These are phyloP conservation scores for Bucco capensis DNA, from an alignment of 2,113 vertebrate species.

Conservation along the genomic window DNA sequence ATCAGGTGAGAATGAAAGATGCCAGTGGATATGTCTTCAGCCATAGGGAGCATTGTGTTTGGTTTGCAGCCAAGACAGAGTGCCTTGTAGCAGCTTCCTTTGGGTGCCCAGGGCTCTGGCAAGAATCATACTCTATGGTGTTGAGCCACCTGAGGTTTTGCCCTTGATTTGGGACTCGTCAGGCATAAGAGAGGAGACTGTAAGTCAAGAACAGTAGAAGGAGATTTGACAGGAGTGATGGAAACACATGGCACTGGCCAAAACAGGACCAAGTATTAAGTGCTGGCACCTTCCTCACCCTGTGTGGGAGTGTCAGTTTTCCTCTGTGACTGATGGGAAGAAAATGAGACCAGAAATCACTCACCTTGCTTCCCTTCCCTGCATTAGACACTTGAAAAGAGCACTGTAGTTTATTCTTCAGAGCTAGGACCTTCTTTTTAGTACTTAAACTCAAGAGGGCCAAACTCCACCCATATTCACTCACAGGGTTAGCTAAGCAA, in stretches of 20 bases:
- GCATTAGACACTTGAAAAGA: background rate
- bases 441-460: background rate
- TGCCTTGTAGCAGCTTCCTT: background rate
- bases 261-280: background rate
- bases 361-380: background rate
- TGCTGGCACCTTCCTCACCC: background rate
- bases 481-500: background rate
- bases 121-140: background rate
- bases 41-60: background rate
- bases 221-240: background rate
- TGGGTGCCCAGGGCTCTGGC: accelerated
- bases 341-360: background rate
- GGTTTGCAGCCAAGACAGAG: accelerated
- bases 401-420: background rate
- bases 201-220: background rate
- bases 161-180: background rate
- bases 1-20: background rate
- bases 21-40: background rate
- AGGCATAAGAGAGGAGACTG: background rate
- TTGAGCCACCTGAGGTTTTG: background rate
- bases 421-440: background rate
- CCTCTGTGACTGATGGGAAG: background rate
- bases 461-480: background rate
- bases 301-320: background rate
- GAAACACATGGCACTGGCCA: background rate